Percentiles rank a stretch among this genome's conserved stretches.
Evolutionary conservation across 2,888 invertebrate genomes (phyloP).

Genomic region (Leucophenga montana): DNA sequence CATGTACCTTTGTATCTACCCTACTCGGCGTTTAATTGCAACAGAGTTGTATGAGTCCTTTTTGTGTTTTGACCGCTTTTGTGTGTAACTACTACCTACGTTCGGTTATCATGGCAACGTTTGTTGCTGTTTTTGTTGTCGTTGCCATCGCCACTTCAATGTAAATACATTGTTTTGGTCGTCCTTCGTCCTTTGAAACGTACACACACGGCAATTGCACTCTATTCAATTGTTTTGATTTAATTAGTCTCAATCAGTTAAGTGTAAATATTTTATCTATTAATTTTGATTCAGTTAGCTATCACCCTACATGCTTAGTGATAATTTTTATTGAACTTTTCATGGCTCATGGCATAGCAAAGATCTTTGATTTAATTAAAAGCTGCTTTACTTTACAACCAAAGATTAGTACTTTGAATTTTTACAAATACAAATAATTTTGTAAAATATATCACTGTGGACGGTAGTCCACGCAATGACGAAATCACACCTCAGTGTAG

Average conservation of each 20-base stretch:
- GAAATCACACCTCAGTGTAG: no score
- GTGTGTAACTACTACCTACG: slow-evolving; percentile 20
- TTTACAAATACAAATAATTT: no score
- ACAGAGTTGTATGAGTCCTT: slow-evolving; percentile 36
- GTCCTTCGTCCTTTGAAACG: slow-evolving; percentile 29
- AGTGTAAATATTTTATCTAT: slow-evolving; percentile 14
- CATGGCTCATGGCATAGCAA: no score
- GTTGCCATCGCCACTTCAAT: slow-evolving; percentile 33
- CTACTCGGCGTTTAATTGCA: slow-evolving; percentile 31
- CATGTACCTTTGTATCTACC: slow-evolving; percentile 40
- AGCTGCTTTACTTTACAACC: no score
- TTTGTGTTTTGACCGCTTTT: slow-evolving; percentile 37
- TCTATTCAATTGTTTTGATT: slow-evolving; percentile 45
- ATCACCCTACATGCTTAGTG: no score
- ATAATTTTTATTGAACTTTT: no score
- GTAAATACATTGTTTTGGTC: slow-evolving; percentile 41
- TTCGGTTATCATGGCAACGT: slow-evolving; percentile 46
- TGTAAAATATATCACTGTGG: no score
- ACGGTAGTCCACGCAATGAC: no score
- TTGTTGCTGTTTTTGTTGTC: slow-evolving; percentile 38
- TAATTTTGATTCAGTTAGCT: background rate
- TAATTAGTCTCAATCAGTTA: slow-evolving; percentile 56
- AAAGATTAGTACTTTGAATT: no score
- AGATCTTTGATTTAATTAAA: no score
- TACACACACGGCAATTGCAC: background rate